Evolutionary conservation across 2,888 invertebrate genomes (phyloP).

Genomic region (Pedicia rivosa): DNA sequence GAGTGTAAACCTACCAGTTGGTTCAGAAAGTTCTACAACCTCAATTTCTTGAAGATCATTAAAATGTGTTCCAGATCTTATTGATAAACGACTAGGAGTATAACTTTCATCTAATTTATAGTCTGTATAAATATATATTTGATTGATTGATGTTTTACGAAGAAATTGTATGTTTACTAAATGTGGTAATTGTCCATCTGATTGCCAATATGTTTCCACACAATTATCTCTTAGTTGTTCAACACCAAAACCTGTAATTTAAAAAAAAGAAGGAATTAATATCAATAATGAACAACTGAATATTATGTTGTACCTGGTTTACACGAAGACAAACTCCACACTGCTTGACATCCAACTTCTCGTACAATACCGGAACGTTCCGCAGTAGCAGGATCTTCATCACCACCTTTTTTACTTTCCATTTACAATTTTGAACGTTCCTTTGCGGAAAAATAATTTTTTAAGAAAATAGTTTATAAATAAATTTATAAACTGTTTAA

Average conservation of each 20-base stretch:
- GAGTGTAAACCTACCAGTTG: slow-evolving; percentile 40
- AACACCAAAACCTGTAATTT: slow-evolving; percentile 75
- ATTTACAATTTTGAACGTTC: too few relatives aligned
- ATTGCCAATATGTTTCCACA: slow-evolving; percentile 98
- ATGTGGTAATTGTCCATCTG: slow-evolving; percentile 96
- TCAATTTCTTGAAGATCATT: slow-evolving; percentile 94
- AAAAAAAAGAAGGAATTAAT: background rate
- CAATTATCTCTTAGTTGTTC: slow-evolving; percentile 91
- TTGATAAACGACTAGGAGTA: slow-evolving; percentile 88
- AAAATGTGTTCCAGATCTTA: slow-evolving; percentile 87
- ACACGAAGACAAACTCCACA: slow-evolving; percentile 97
- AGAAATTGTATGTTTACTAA: slow-evolving; percentile 94
- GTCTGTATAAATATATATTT: slow-evolving; percentile 94
- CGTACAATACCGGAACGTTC: slow-evolving; percentile 36
- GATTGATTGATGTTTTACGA: slow-evolving; percentile 84
- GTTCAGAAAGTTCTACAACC: slow-evolving; percentile 84
- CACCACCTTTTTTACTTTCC: slow-evolving; percentile 14
- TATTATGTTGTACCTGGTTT: slow-evolving; percentile 68
- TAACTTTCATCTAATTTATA: slow-evolving; percentile 98
- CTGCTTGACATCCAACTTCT: slow-evolving; percentile 84
- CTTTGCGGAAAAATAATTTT: too few relatives aligned
- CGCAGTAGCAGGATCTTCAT: slow-evolving; percentile 27
- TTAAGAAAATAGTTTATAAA: too few relatives aligned
- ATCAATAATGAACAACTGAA: background rate
- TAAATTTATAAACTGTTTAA: too few relatives aligned